Conservation (phyloP, 1,140 invertebrate genomes). For the Pogonomyrmex californicus region DNA sequence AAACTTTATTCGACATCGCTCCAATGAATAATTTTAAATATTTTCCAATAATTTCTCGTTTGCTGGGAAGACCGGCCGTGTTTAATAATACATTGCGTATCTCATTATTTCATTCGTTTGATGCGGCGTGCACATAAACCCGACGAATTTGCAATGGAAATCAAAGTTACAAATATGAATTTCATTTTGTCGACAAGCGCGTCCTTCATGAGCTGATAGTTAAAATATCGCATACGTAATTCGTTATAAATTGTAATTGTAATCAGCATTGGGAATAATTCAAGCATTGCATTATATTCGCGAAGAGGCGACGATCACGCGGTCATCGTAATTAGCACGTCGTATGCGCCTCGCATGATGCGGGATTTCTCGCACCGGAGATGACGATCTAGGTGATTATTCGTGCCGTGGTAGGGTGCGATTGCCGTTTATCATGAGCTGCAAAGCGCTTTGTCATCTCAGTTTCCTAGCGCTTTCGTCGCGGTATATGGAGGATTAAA, state of each 20-base stretch:
- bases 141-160: neutral
- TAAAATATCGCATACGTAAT: no score
- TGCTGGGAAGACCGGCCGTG: no score
- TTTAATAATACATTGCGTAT: no score
- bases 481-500: conserved; percentile 45
- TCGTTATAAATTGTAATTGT: no score
- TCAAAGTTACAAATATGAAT: neutral
- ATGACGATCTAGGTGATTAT: conserved; percentile 2
- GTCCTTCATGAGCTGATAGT: no score
- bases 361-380: neutral
- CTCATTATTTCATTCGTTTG: no score
- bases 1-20: no score
- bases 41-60: no score
- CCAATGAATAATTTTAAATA: no score
- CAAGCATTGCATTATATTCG: no score
- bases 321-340: neutral
- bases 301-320: neutral
- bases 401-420: neutral
- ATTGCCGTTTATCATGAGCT: neutral
- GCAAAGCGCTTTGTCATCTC: conserved; percentile 54
- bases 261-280: no score
- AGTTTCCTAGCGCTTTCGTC: neutral
- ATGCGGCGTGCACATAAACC: neutral
- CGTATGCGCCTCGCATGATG: neutral
- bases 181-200: neutral